Percentiles rank a stretch among this genome's conserved stretches.
Evolutionary conservation across 2,888 invertebrate genomes (phyloP).

Genomic region (Hydriomena furcata): DNA sequence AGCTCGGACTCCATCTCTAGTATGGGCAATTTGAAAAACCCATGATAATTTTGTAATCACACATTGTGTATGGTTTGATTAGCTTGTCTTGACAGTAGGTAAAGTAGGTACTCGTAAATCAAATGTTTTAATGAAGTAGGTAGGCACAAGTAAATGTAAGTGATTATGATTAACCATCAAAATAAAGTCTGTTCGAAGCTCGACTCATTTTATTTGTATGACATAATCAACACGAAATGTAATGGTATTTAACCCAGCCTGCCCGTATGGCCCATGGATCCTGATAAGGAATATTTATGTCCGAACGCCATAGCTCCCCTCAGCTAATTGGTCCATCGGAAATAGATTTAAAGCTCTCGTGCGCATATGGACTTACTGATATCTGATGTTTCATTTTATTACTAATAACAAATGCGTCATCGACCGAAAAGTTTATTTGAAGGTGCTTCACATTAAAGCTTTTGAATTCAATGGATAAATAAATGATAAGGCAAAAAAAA

Average conservation of each 20-base stretch:
- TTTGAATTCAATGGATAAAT: not conserved
- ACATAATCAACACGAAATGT: constrained; percentile 19
- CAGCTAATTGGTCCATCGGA: constrained; percentile 44
- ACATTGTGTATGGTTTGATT: not conserved
- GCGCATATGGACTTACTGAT: constrained; percentile 36
- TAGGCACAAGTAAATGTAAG: no score
- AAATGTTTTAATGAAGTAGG: no score
- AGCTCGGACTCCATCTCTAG: no score
- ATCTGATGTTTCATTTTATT: constrained; percentile 9
- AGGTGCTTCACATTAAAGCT: not conserved
- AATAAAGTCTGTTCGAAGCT: constrained; percentile 5
- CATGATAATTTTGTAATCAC: no score
- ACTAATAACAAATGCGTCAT: not conserved
- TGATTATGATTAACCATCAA: not conserved
- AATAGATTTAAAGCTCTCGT: constrained; percentile 34
- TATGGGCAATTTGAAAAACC: no score
- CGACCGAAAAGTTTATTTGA: not conserved
- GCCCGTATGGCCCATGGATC: constrained; percentile 59
- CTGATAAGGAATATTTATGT: constrained; percentile 74
- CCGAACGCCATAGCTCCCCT: constrained; percentile 42
- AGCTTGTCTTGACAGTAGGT: no score
- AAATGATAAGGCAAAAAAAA: not conserved
- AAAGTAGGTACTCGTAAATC: no score
- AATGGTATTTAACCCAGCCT: constrained; percentile 29
- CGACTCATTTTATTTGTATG: constrained; percentile 7